Evolutionary conservation across 2,888 invertebrate genomes (phyloP).

Genomic region (Horisme vitalbata): DNA sequence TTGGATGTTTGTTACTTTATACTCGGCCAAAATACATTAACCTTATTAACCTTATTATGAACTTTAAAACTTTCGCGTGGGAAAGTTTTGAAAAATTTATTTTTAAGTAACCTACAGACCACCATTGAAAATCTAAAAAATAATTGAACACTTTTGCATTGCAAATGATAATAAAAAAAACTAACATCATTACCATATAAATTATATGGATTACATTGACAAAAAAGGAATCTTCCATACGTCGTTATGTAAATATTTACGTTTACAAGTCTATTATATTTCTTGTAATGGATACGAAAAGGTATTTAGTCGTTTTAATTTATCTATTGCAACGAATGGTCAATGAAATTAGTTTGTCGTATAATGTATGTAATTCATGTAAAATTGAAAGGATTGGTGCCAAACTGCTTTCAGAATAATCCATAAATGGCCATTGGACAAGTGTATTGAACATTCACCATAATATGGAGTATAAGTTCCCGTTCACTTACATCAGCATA

Average conservation of each 20-base stretch:
- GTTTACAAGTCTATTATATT: constrained; percentile 25
- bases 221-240: no score
- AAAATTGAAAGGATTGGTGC: constrained; percentile 17
- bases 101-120: no score
- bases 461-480: constrained; percentile 7
- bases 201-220: no score
- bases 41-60: no score
- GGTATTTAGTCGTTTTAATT: constrained; percentile 18
- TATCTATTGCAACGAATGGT: constrained; percentile 5
- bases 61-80: no score
- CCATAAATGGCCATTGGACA: constrained; percentile 15
- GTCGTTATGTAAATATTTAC: constrained; percentile 1
- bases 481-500: constrained; percentile 13
- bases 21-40: no score
- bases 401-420: constrained; percentile 13
- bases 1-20: no score
- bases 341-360: constrained; percentile 23
- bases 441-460: constrained; percentile 5
- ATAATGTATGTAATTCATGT: constrained; percentile 33
- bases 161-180: no score
- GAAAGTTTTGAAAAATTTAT: no score
- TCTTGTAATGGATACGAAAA: constrained; percentile 27
- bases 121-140: no score
- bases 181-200: no score
- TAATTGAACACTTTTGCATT: no score